phyloP scores from a whole-genome alignment of 1,140 invertebrate species.

The Colletes latitarsis region DNA sequence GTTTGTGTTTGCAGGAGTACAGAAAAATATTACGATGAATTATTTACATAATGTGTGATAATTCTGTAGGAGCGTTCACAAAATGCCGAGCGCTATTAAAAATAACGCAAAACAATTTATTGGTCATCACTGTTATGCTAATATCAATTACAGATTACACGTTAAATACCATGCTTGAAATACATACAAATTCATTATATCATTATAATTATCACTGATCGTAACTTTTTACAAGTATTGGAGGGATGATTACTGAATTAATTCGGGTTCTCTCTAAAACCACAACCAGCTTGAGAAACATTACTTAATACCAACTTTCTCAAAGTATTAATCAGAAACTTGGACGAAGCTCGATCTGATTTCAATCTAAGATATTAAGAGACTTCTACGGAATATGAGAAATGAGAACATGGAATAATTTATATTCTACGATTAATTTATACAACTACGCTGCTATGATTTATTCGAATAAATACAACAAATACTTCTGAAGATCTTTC shows the following conservation, averaged over 20 bases:
- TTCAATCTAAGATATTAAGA: background rate
- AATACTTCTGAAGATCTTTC: background rate
- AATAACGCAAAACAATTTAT: conserved; percentile 56
- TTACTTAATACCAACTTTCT: background rate
- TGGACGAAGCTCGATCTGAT: background rate
- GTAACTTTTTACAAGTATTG: conserved; percentile 38
- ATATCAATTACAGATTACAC: conserved; percentile 32
- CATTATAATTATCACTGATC: conserved; percentile 44
- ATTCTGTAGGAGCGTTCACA: background rate
- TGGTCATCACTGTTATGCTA: conserved; percentile 37
- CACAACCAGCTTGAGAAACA: conserved; percentile 1
- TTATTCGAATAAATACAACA: conserved; percentile 35
- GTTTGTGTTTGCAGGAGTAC: no score
- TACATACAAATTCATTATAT: conserved; percentile 25
- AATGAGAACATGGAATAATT: conserved; percentile 14
- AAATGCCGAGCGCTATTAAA: conserved; percentile 5
- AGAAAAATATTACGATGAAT: background rate
- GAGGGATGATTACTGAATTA: conserved; percentile 9
- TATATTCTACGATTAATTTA: conserved; percentile 31
- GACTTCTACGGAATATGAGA: background rate
- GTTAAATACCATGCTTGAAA: conserved; percentile 4
- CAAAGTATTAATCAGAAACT: background rate
- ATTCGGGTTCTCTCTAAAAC: no score
- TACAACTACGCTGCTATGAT: conserved; percentile 25
- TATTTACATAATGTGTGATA: background rate